phyloP scores from a whole-genome alignment of 2,888 invertebrate species.

The Leucania comma region DNA sequence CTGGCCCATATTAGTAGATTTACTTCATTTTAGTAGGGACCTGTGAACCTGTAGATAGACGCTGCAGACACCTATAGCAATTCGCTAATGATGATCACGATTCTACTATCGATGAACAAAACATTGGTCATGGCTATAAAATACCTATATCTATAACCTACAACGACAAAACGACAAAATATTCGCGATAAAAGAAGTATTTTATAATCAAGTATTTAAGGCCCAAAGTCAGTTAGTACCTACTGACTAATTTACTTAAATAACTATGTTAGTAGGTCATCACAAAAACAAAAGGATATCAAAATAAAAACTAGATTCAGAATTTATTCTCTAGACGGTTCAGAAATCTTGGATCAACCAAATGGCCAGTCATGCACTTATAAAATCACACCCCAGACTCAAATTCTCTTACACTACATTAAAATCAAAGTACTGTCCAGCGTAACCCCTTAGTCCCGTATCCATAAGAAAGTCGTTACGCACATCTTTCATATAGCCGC shows the following conservation, averaged over 20 bases:
- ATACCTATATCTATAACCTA: background rate
- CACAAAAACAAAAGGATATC: too few relatives aligned
- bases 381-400: slow-evolving; percentile 25
- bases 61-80: background rate
- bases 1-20: background rate
- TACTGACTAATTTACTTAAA: too few relatives aligned
- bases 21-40: background rate
- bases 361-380: slow-evolving; percentile 13
- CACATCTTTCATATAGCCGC: slow-evolving; percentile 28
- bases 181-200: background rate
- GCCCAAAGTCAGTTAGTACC: too few relatives aligned
- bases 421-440: slow-evolving; percentile 10
- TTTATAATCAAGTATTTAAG: too few relatives aligned
- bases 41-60: background rate
- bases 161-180: background rate
- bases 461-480: slow-evolving; percentile 55
- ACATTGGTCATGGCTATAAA: background rate
- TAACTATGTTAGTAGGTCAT: too few relatives aligned
- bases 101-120: background rate
- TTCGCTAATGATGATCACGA: background rate
- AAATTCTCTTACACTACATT: background rate
- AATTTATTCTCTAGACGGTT: background rate
- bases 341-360: background rate
- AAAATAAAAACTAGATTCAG: too few relatives aligned
- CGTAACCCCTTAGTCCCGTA: slow-evolving; percentile 17